A percentile compares a stretch with the other conserved stretches of the same genome.
phyloP scores from a whole-genome alignment of 1,140 invertebrate species.

The Hyles euphorbiae region DNA sequence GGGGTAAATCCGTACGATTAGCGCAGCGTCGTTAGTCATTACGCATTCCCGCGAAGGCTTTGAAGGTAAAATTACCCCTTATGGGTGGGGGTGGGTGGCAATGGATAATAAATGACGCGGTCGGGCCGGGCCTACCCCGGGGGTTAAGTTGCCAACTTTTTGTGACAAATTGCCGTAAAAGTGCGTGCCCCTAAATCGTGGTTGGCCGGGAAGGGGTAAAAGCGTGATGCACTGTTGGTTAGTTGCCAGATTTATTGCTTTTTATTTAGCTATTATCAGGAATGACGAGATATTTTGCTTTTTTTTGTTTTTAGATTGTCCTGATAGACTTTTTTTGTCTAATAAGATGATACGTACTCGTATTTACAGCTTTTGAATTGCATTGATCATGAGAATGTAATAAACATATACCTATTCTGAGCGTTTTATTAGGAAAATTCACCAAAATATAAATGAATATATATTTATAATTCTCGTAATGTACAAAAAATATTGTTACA shows the following conservation, averaged over 20 bases:
- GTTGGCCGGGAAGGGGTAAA: conserved; percentile 1
- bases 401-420: no score
- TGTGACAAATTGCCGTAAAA: conserved; percentile 65
- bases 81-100: conserved; percentile 28
- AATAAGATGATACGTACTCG: no score
- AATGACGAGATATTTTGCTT: no score
- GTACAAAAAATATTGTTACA: no score
- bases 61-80: conserved; percentile 64
- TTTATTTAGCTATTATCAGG: neutral
- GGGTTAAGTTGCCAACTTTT: conserved; percentile 62
- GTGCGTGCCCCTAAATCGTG: conserved; percentile 35
- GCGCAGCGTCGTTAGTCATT: conserved; percentile 64
- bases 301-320: no score
- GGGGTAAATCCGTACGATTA: conserved; percentile 60
- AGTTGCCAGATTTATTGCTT: neutral
- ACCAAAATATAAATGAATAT: no score
- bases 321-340: no score
- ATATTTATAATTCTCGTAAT: no score
- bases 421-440: no score
- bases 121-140: conserved; percentile 22
- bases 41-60: conserved; percentile 63
- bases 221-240: neutral
- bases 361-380: no score
- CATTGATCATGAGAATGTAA: no score
- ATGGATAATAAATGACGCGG: conserved; percentile 58